A percentile compares a stretch with the other conserved stretches of the same genome.
Conservation (phyloP, 2,888 invertebrate species). For the Sarcophaga subvicina region DNA sequence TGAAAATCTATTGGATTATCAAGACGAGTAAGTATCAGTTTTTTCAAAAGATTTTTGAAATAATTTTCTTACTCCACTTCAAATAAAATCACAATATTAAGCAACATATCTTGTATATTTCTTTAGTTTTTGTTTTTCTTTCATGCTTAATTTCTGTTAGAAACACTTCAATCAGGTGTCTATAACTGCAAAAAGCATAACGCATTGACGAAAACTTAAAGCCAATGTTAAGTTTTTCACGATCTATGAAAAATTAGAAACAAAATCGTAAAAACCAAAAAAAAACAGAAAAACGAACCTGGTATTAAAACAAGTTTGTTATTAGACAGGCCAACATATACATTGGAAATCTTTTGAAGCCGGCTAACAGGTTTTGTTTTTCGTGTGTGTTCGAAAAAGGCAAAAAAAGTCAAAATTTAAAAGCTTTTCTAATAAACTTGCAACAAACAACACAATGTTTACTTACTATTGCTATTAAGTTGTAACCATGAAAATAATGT, state of each 20-base stretch:
- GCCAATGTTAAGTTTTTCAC: slow-evolving; percentile 51
- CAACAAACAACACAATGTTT: neutral
- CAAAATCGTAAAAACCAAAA: neutral
- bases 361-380: slow-evolving; percentile 54
- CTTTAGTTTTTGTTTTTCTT: neutral
- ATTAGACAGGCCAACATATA: neutral
- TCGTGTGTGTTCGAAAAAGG: neutral
- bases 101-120: neutral
- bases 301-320: slow-evolving; percentile 42
- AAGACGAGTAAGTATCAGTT: slow-evolving; percentile 54
- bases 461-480: neutral
- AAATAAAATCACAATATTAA: slow-evolving; percentile 63
- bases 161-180: too few relatives aligned
- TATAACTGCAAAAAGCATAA: neutral
- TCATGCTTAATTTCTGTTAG: neutral
- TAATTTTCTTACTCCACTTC: neutral
- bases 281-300: slow-evolving; percentile 21
- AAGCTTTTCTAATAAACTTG: slow-evolving; percentile 18
- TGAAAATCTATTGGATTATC: slow-evolving; percentile 54
- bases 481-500: slow-evolving; percentile 49
- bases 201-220: slow-evolving; percentile 22
- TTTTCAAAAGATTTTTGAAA: neutral
- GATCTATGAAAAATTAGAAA: slow-evolving; percentile 9
- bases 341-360: slow-evolving; percentile 37
- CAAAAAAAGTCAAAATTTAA: neutral